Evolutionary conservation across 2,113 vertebrate species (phyloP), one percentile per base, ranked within the genome.

Genomic region (Chaetura pelagica): DNA sequence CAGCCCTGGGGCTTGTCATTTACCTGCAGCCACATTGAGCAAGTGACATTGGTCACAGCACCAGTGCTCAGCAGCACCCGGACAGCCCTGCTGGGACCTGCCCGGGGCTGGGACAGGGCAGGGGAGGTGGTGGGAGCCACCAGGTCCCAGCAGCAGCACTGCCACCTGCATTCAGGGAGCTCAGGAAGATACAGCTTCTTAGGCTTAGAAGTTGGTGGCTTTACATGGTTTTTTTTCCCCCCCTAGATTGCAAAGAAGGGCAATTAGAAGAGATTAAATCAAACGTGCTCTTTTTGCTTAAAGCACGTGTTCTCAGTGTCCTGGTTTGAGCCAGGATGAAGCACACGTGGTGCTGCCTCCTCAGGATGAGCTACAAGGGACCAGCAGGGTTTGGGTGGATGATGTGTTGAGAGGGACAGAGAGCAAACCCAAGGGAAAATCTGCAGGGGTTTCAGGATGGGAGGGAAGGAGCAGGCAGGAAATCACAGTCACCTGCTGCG

Each of bases 341-440:
- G n/a, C 2, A 1, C 79, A 57, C 0, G 1, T 44, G 6, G 68
- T 0, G 4, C 80, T 63, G 89, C 84, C 77, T 81, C 55, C 79
- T 81, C 4, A 2, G 87, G 48, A 73, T 51, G 90, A 90, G 90
- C 91, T 67, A 81, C 4, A 4, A 93, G 90, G 69, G 77, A 91
- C 81, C 91, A 44, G 84, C 8, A 1, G 91, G 90, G 52, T 72
- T 81, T 0, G 67, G 48, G 34, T 72, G 89, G 90, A 81, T 90
- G 89, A 86, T 83, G 79, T 19, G 4, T 94, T 95, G 71, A 90
- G 68, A 90, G 80, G 77, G 86, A 94, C 95, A 91, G 93, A 93
- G 84, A 92, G 17, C 55, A 94, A 94, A 93, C 87, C 89, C 93
- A 76, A 17, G 86, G 92, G 84, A 89, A 61, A 92, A 40, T 42